Evolutionary conservation across 2,113 vertebrate species (phyloP).

Genomic region (Chloropsis cyanopogon): DNA sequence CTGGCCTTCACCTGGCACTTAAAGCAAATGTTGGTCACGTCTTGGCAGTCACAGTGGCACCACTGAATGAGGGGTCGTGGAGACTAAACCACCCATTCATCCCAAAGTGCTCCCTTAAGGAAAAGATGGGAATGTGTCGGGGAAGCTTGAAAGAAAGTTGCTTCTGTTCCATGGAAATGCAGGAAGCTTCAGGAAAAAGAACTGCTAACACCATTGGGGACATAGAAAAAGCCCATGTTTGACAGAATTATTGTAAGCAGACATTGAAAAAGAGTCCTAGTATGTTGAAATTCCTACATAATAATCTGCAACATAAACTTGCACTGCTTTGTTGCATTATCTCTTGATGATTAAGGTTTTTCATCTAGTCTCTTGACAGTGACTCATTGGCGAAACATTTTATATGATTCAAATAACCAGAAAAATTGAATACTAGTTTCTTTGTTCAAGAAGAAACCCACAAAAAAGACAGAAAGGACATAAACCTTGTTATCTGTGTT

Average conservation of each 20-base stretch:
- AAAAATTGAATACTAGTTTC: background rate
- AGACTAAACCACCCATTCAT: background rate
- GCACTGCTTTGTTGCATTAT: background rate
- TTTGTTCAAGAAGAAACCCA: background rate
- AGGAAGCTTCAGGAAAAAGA: background rate
- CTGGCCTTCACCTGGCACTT: background rate
- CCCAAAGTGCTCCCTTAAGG: background rate
- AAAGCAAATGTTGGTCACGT: background rate
- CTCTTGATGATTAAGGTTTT: background rate
- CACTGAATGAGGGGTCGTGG: background rate
- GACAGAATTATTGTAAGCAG: background rate
- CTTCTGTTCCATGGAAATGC: background rate
- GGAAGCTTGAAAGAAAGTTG: background rate
- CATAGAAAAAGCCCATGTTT: fast-evolving
- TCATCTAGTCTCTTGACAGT: background rate
- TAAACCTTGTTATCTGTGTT: background rate
- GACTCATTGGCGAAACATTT: background rate
- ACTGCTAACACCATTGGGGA: background rate
- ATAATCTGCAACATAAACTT: background rate
- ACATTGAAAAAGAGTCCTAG: background rate
- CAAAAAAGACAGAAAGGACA: background rate
- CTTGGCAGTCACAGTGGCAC: background rate
- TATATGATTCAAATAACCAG: background rate
- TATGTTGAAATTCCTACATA: background rate
- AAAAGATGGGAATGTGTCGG: background rate